Evolutionary conservation across 2,797 vertebrate genomes (phyloP).

Genomic region (Cercopithecus neglectus): DNA sequence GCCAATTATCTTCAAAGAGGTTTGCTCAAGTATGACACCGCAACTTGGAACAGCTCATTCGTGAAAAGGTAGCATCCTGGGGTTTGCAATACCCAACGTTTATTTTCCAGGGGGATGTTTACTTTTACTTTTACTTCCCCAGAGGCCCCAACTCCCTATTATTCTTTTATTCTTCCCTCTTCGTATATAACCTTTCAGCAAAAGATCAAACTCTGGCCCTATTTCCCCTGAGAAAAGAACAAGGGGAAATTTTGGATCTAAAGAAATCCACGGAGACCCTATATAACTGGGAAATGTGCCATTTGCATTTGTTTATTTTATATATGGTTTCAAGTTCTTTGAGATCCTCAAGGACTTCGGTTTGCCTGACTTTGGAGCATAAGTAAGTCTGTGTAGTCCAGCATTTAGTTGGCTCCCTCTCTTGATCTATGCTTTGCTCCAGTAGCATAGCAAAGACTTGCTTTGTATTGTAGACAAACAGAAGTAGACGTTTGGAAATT

Average conservation of each 20-base stretch:
- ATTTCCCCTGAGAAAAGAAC: conserved; percentile 5
- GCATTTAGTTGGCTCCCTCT: not conserved
- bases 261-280: conserved; percentile 34
- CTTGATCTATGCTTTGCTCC: not conserved
- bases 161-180: not conserved
- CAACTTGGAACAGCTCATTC: not conserved
- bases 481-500: not conserved
- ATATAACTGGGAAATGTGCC: conserved; percentile 7
- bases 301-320: conserved; percentile 63
- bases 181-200: conserved; percentile 18
- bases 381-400: not conserved
- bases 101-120: conserved; percentile 52
- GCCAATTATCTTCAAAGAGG: not conserved
- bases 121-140: conserved; percentile 44
- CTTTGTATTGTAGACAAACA: not conserved
- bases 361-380: conserved; percentile 11
- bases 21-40: not conserved
- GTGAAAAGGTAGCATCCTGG: not conserved
- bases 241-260: conserved; percentile 2
- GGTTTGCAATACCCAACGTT: conserved; percentile 10
- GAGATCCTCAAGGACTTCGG: conserved; percentile 39
- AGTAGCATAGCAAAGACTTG: not conserved
- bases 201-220: conserved; percentile 1
- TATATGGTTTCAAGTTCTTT: conserved; percentile 41
- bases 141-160: not conserved